Evolutionary conservation across 2,113 vertebrate species (phyloP).

Genomic region (Nicator chloris): DNA sequence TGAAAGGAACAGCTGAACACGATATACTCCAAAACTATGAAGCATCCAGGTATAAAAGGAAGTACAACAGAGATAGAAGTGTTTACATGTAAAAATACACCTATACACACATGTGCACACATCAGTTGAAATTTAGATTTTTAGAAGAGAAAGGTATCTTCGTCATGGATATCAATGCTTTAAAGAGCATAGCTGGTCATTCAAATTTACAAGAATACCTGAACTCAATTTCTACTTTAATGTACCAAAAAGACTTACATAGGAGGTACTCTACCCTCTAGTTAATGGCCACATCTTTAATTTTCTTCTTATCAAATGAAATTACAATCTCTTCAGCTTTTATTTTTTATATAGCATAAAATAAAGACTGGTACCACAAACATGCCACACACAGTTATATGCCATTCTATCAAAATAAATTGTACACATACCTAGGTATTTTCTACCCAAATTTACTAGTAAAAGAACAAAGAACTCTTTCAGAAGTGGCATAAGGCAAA

Average conservation of each 20-base stretch:
- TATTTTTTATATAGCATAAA: not conserved
- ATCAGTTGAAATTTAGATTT: not conserved
- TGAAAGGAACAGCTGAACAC: not conserved
- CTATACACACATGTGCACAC: rapidly evolving
- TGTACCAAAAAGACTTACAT: not conserved
- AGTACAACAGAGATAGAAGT: not conserved
- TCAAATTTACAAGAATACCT: not conserved
- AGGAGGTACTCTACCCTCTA: not conserved
- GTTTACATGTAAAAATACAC: not conserved
- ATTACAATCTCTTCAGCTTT: not conserved
- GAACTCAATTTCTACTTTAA: not conserved
- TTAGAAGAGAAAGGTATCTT: not conserved
- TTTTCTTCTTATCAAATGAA: not conserved
- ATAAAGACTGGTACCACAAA: not conserved
- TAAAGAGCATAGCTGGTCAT: not conserved
- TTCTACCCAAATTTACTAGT: not conserved
- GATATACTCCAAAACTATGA: not conserved
- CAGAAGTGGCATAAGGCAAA: constrained; percentile 5
- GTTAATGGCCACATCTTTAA: not conserved
- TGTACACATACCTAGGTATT: not conserved
- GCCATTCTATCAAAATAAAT: not conserved
- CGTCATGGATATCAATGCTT: rapidly evolving
- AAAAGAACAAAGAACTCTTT: constrained; percentile 24
- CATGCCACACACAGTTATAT: not conserved
- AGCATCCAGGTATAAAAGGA: not conserved